Percentiles rank a stretch among this genome's conserved stretches.
Evolutionary conservation across 2,113 vertebrate genomes (phyloP).

Genomic region (Rhinichthys klamathensis): DNA sequence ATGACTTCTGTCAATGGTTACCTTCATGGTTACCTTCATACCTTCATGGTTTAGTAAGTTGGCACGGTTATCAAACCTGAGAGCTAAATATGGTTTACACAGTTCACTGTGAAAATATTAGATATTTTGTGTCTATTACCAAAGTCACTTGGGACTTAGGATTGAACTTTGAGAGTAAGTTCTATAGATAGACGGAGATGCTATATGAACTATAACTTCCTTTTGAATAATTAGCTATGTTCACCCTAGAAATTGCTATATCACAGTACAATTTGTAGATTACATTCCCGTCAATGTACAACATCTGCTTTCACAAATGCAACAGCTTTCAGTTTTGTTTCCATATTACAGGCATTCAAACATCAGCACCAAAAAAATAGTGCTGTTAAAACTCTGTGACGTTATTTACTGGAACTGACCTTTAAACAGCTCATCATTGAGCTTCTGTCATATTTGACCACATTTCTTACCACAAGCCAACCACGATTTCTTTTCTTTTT

Average conservation of each 20-base stretch:
- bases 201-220: too few relatives aligned
- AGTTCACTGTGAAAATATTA: too few relatives aligned
- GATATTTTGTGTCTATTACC: too few relatives aligned
- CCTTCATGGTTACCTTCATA: too few relatives aligned
- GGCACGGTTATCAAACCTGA: background rate
- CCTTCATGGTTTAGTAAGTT: background rate
- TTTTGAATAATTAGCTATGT: background rate
- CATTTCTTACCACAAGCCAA: conserved; percentile 4
- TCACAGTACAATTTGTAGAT: background rate
- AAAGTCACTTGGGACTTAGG: too few relatives aligned
- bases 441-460: background rate
- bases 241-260: background rate
- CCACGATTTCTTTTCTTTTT: too few relatives aligned
- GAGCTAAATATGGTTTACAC: too few relatives aligned
- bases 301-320: background rate
- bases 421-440: background rate
- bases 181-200: background rate
- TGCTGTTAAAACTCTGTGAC: background rate
- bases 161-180: background rate
- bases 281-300: background rate
- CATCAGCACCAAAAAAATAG: background rate
- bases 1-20: background rate
- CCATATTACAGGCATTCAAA: background rate
- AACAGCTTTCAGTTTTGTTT: background rate
- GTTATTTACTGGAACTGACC: background rate